These are phyloP conservation scores for Rhea americana DNA, from an alignment of 2,113 vertebrate species.

Conservation along the genomic window DNA sequence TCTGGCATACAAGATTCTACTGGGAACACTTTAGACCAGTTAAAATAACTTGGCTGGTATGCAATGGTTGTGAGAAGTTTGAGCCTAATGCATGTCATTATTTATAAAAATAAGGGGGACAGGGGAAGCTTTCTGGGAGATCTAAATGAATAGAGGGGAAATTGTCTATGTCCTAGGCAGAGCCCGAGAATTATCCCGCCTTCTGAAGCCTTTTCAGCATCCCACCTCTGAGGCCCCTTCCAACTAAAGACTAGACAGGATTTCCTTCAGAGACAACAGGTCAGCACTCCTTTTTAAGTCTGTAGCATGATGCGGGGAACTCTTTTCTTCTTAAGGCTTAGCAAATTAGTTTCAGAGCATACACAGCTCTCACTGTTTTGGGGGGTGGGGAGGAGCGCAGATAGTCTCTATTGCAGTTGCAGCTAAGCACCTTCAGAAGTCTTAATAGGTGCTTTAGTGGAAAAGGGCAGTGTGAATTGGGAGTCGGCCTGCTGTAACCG, in stretches of 20 bases:
- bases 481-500: neutral
- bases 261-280: neutral
- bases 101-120: neutral
- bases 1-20: neutral
- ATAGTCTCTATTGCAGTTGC: neutral
- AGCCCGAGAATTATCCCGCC: neutral
- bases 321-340: neutral
- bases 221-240: neutral
- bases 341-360: neutral
- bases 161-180: neutral
- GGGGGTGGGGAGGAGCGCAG: no score
- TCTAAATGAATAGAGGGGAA: neutral
- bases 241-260: neutral
- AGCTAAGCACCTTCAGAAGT: neutral
- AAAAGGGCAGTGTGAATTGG: neutral
- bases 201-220: neutral
- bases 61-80: neutral
- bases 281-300: neutral
- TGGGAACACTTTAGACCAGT: neutral
- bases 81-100: neutral
- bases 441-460: neutral
- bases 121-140: neutral
- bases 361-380: neutral
- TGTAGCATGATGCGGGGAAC: neutral
- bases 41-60: neutral